phyloP scores from a whole-genome alignment of 2,888 invertebrate species.

The Mesopsocus fuscifrons region DNA sequence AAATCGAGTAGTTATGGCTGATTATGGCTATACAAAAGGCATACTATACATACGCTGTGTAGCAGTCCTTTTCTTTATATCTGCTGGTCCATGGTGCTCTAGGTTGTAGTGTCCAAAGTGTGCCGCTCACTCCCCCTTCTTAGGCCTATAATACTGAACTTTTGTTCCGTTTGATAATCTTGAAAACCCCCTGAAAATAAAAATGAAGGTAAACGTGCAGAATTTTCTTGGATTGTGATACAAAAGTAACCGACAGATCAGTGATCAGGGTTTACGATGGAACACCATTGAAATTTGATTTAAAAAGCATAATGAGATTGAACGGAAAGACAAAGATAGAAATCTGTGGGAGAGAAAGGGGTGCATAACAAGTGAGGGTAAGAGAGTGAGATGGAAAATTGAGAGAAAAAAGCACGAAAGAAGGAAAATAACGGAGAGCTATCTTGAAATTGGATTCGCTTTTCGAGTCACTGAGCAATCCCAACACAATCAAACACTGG shows the following conservation, averaged over 20 bases:
- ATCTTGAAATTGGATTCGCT: constrained; percentile 10
- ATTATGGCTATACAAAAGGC: no score
- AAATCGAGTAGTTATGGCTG: no score
- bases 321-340: constrained; percentile 2
- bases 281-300: not conserved
- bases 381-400: not conserved
- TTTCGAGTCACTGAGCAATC: constrained; percentile 9
- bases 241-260: not conserved
- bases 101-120: no score
- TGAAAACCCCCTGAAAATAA: not conserved
- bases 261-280: not conserved
- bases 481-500: constrained; percentile 10
- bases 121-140: no score
- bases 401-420: constrained; percentile 3
- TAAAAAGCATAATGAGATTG: constrained; percentile 10
- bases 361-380: not conserved
- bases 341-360: no score
- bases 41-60: no score
- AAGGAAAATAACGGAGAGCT: constrained; percentile 9
- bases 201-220: not conserved
- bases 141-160: no score
- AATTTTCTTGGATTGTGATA: not conserved
- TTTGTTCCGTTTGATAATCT: no score
- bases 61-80: no score
- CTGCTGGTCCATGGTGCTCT: no score